Conservation (phyloP, 2,888 invertebrate species). For the Polyommatus icarus region DNA sequence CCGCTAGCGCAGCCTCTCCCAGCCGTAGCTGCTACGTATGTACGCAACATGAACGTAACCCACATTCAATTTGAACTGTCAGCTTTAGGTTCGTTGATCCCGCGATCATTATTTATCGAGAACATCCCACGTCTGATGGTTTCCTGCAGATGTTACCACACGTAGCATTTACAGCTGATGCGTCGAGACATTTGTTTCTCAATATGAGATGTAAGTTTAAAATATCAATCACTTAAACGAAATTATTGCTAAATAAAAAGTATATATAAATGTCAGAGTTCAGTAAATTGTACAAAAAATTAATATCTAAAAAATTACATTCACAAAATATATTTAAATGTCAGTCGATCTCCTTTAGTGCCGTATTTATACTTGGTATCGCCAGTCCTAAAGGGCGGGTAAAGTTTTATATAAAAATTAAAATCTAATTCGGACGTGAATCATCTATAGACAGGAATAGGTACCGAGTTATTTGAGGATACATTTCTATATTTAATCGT, state of each 20-base stretch:
- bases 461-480: not conserved
- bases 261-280: no score
- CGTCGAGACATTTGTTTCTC: not conserved
- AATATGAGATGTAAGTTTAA: not conserved
- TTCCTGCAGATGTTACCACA: constrained; percentile 54
- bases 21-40: constrained; percentile 76
- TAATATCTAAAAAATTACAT: no score
- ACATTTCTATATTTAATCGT: not conserved
- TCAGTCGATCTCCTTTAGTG: no score
- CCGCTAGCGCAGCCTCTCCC: constrained; percentile 52
- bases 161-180: not conserved
- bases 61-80: constrained; percentile 80
- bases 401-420: not conserved
- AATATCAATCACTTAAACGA: not conserved
- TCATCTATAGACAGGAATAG: not conserved
- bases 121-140: constrained; percentile 64
- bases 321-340: no score
- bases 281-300: no score
- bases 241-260: not conserved
- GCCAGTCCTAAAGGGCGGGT: not conserved
- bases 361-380: no score
- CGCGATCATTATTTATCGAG: constrained; percentile 72
- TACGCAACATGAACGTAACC: constrained; percentile 78
- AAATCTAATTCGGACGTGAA: not conserved
- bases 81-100: constrained; percentile 76